Conservation (phyloP, 2,888 invertebrate genomes). For the Amblyjoppa fuscipennis region DNA sequence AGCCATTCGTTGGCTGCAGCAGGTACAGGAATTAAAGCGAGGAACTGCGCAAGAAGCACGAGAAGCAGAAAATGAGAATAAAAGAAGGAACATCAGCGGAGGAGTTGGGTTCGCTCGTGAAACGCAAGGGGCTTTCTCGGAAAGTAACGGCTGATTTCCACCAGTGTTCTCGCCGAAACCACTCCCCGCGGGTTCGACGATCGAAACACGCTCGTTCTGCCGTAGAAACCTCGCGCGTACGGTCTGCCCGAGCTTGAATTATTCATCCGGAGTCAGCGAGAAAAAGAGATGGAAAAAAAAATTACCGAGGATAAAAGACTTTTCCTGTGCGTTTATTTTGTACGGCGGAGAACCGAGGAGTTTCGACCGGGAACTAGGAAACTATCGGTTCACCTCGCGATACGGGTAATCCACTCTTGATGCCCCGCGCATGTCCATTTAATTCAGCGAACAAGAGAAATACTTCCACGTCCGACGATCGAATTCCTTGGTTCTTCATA, state of each 20-base stretch:
- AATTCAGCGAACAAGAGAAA: background rate
- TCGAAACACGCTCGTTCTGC: slow-evolving; percentile 51
- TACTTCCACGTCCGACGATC: background rate
- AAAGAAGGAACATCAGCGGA: slow-evolving; percentile 33
- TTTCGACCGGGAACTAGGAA: slow-evolving; percentile 20
- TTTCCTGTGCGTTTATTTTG: slow-evolving; percentile 35
- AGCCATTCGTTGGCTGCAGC: slow-evolving; percentile 60
- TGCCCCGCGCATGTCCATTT: background rate
- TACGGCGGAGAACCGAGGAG: slow-evolving; percentile 13
- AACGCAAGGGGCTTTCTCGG: slow-evolving; percentile 53
- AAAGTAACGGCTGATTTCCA: slow-evolving; percentile 67
- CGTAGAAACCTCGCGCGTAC: slow-evolving; percentile 65
- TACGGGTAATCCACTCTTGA: slow-evolving; percentile 11
- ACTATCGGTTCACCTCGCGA: slow-evolving; percentile 11
- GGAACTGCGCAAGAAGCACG: slow-evolving; percentile 38
- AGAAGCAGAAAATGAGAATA: slow-evolving; percentile 29
- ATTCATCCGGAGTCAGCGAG: slow-evolving; percentile 59
- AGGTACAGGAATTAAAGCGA: slow-evolving; percentile 53
- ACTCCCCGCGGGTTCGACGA: slow-evolving; percentile 59
- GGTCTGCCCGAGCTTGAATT: slow-evolving; percentile 59
- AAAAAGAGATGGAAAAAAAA: slow-evolving; percentile 47
- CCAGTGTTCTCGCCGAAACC: slow-evolving; percentile 56
- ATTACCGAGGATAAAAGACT: slow-evolving; percentile 43
- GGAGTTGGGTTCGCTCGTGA: slow-evolving; percentile 42
- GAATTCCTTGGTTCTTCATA: background rate